phyloP scores from a whole-genome alignment of 2,113 vertebrate genomes.

The Petroica traversi region DNA sequence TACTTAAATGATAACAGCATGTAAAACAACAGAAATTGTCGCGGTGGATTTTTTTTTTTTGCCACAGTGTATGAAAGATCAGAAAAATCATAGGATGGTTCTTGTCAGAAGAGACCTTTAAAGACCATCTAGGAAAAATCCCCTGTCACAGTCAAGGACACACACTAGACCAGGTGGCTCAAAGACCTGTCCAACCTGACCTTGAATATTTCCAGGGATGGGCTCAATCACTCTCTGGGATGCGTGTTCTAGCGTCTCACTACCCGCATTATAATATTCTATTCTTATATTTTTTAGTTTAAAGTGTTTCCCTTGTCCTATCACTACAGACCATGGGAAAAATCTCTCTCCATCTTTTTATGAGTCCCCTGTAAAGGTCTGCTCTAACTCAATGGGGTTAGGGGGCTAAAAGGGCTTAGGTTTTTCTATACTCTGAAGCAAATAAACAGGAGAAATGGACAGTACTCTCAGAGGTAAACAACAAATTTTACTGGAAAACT shows the following conservation, averaged over 20 bases:
- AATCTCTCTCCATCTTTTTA: not conserved
- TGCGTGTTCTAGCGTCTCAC: fast-evolving
- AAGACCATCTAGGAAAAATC: not conserved
- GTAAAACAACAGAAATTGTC: not conserved
- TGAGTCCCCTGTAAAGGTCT: not conserved
- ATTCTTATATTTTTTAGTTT: not conserved
- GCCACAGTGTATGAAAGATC: not conserved
- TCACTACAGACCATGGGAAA: not conserved
- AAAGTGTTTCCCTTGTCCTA: not conserved
- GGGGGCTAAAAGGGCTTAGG: not conserved
- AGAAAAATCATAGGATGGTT: not conserved
- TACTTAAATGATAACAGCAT: not conserved
- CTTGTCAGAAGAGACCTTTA: not conserved
- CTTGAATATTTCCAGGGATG: not conserved
- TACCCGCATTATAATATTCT: fast-evolving
- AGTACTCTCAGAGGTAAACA: not conserved
- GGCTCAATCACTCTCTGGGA: not conserved
- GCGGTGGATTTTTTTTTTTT: not conserved
- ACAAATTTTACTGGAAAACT: not conserved
- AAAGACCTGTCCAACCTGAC: not conserved
- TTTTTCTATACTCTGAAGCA: not conserved
- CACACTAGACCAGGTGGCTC: not conserved
- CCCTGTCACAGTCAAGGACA: not conserved
- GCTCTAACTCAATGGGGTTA: not conserved
- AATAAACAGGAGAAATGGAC: fast-evolving